Conservation (phyloP, 2,888 invertebrate genomes). For the Andrena camellia region DNA sequence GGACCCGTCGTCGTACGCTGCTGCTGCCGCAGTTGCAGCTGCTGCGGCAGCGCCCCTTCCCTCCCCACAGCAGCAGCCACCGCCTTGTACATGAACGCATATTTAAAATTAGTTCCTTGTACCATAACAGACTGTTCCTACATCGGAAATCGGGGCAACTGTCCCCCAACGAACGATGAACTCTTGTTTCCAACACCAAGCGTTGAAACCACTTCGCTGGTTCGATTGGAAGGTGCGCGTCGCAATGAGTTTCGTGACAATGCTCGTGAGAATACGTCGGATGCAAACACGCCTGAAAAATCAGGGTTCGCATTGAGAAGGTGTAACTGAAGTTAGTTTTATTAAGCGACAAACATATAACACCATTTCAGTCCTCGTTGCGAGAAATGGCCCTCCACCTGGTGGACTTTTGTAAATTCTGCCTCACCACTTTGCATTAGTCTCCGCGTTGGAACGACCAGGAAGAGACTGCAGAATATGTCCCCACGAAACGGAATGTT, state of each 20-base stretch:
- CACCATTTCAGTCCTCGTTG: constrained; percentile 11
- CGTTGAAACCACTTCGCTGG: constrained; percentile 5
- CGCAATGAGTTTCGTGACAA: constrained; percentile 13
- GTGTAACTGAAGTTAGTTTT: constrained; percentile 43
- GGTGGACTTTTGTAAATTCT: constrained; percentile 6
- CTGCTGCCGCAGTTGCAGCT: constrained; percentile 79
- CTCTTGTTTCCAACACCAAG: constrained; percentile 4
- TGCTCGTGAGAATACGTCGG: constrained; percentile 1
- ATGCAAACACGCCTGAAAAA: constrained; percentile 19
- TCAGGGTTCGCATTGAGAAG: constrained; percentile 12
- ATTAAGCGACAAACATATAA: constrained; percentile 21
- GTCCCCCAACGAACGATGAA: not conserved
- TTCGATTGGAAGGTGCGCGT: constrained; percentile 17
- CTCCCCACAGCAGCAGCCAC: constrained; percentile 83
- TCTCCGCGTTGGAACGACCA: constrained; percentile 6
- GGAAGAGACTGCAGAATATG: constrained; percentile 16
- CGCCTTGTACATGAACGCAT: constrained; percentile 79
- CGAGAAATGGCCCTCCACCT: not conserved
- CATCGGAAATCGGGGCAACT: not conserved
- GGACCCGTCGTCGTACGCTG: constrained; percentile 83
- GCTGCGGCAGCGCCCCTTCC: constrained; percentile 83
- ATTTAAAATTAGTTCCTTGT: constrained; percentile 33
- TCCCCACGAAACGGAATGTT: constrained; percentile 18
- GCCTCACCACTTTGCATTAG: constrained; percentile 21
- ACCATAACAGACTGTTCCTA: constrained; percentile 30